A percentile compares a stretch with the other conserved stretches of the same genome.
phyloP scores from a whole-genome alignment of 2,113 vertebrate genomes.

The Actenoides lindsayi region DNA sequence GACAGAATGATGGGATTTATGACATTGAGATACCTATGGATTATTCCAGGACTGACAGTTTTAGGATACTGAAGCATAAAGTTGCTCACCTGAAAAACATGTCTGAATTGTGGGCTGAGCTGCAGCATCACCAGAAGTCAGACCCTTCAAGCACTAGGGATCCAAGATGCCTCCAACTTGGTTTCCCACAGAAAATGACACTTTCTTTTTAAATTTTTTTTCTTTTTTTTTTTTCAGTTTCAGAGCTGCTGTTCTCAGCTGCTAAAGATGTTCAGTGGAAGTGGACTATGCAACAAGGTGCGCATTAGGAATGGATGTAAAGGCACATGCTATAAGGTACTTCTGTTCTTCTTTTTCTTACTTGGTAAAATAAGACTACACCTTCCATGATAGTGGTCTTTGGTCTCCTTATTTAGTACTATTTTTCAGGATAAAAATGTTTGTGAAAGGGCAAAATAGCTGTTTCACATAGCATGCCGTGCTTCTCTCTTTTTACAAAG shows the following conservation, averaged over 20 bases:
- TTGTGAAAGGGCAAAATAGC: neutral
- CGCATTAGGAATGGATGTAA: fast-evolving
- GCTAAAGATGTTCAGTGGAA: neutral
- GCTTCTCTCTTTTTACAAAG: neutral
- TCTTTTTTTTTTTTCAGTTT: neutral
- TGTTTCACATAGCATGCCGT: neutral
- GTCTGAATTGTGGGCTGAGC: neutral
- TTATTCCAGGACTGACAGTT: neutral
- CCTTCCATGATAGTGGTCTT: neutral
- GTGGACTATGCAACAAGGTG: neutral
- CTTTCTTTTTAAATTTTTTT: no score
- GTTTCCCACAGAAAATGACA: neutral
- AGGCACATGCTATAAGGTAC: neutral
- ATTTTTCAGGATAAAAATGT: neutral
- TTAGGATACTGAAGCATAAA: neutral
- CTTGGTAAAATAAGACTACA: neutral
- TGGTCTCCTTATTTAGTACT: neutral
- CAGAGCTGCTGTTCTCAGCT: neutral
- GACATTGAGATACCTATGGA: neutral
- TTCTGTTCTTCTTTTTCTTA: neutral
- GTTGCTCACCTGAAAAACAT: neutral
- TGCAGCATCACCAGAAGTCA: neutral
- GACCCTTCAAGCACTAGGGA: neutral
- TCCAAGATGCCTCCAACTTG: neutral
- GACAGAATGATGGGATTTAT: neutral